A percentile compares a stretch with the other conserved stretches of the same genome.
Evolutionary conservation across 2,888 invertebrate genomes (phyloP).

Genomic region (Lymantria monacha): DNA sequence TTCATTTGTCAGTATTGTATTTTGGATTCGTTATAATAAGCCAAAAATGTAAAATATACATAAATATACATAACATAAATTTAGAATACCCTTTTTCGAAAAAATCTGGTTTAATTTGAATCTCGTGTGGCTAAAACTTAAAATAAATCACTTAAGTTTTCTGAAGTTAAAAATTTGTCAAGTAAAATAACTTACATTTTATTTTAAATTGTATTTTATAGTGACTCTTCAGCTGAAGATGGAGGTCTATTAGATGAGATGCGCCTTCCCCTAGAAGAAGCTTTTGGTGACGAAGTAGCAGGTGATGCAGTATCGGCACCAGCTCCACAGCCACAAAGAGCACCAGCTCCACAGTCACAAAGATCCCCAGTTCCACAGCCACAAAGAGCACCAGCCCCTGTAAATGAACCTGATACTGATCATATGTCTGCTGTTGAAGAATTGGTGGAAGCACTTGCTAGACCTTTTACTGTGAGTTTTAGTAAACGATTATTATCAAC

Average conservation of each 20-base stretch:
- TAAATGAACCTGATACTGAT: conserved; percentile 57
- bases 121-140: too few relatives aligned
- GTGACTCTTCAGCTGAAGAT: conserved; percentile 69
- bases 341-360: conserved; percentile 64
- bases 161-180: too few relatives aligned
- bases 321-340: conserved; percentile 63
- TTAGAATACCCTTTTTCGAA: too few relatives aligned
- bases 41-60: too few relatives aligned
- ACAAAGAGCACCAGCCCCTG: conserved; percentile 63
- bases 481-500: not conserved
- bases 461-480: conserved; percentile 70
- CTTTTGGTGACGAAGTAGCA: conserved; percentile 70
- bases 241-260: conserved; percentile 57
- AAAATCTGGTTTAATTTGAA: too few relatives aligned
- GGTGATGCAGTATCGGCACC: conserved; percentile 70
- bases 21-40: too few relatives aligned
- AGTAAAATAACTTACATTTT: too few relatives aligned
- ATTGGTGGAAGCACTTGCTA: conserved; percentile 69
- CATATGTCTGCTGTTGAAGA: conserved; percentile 70
- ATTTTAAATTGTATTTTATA: conserved; percentile 25
- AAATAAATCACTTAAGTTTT: too few relatives aligned
- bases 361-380: conserved; percentile 68
- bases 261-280: conserved; percentile 66
- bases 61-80: too few relatives aligned
- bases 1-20: too few relatives aligned